Evolutionary conservation across 1,140 invertebrate species (phyloP), one percentile per base, ranked within the genome.

Genomic region (Chymomyza costata): DNA sequence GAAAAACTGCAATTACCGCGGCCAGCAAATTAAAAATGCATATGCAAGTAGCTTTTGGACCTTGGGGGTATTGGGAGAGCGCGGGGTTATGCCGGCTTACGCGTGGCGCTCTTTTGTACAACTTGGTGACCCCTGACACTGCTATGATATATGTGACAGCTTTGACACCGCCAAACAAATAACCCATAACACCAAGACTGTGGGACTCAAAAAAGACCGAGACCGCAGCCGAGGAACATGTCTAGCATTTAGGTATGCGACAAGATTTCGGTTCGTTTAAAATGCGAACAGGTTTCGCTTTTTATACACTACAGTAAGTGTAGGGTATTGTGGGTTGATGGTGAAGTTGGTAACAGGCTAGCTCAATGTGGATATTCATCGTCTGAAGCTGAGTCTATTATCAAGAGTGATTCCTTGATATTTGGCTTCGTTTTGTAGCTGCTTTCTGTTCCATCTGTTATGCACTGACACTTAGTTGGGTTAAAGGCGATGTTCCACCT

Each of bases 111-210:
- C 21, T 25, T n/a, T 25, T 25, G 21, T 25, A 25, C 45, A 61
- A 61, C 45, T 39, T 25, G 57, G 40, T 80, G 73, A 80, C 64
- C 73, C 64, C 67, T 53, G 35, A 38, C 15, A 14, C 14, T 38
- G 15, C 13, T 15, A 38, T 80, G 78, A 80, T 61, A 73, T 80
- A 80, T 80, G 73, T 80, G 73, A 80, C 73, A 80, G 73, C 73
- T 80, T 73, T 73, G 73, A 80, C 73, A 80, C 73, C 56, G 61
- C 55, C 73, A 65, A 80, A 80, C 67, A 80, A 80, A 80, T 80
- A 80, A 80, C 73, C n/a, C 62, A 35, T 37, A 52, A 51, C 54
- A 49, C 47, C 62, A 40, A 49, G 48, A 52, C 17, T 47, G 46
- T n/a, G 3, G 31, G 31, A 34, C n/a, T n/a, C 17, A 44, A 15